phyloP scores from a whole-genome alignment of 2,888 invertebrate species.

The Aelia acuminata region DNA sequence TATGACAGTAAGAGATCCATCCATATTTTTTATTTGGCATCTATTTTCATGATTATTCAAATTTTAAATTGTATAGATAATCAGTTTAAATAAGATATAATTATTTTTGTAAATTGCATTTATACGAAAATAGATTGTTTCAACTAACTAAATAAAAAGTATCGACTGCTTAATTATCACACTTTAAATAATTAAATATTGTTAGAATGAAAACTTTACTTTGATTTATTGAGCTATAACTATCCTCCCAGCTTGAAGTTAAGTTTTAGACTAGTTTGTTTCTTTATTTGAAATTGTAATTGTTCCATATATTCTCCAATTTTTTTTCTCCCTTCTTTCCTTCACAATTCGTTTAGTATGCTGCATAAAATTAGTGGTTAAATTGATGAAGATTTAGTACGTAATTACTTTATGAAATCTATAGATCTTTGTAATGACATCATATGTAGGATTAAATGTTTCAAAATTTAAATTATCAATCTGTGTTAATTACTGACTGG shows the following conservation, averaged over 20 bases:
- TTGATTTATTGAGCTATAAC: neutral
- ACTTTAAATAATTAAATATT: neutral
- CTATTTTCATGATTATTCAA: too few species aligned
- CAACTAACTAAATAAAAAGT: neutral
- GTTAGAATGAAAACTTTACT: neutral
- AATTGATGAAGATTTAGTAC: neutral
- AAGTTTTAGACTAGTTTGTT: neutral
- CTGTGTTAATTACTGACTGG: neutral
- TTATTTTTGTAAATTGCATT: neutral
- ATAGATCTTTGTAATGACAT: slow-evolving; percentile 3
- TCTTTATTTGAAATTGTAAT: neutral
- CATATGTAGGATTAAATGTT: slow-evolving; percentile 12
- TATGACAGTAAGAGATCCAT: neutral
- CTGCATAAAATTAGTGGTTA: neutral
- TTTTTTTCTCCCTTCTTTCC: slow-evolving; percentile 9
- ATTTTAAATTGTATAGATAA: neutral
- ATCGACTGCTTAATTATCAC: neutral
- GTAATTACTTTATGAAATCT: neutral
- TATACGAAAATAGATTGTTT: neutral
- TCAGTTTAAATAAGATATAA: neutral
- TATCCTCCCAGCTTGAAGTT: neutral
- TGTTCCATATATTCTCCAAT: neutral
- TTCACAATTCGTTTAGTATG: neutral
- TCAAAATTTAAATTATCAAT: slow-evolving; percentile 29
- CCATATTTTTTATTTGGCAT: too few species aligned